Evolutionary conservation across 2,888 invertebrate genomes (phyloP), one percentile per base, ranked within the genome.

Genomic region (Panopea generosa): DNA sequence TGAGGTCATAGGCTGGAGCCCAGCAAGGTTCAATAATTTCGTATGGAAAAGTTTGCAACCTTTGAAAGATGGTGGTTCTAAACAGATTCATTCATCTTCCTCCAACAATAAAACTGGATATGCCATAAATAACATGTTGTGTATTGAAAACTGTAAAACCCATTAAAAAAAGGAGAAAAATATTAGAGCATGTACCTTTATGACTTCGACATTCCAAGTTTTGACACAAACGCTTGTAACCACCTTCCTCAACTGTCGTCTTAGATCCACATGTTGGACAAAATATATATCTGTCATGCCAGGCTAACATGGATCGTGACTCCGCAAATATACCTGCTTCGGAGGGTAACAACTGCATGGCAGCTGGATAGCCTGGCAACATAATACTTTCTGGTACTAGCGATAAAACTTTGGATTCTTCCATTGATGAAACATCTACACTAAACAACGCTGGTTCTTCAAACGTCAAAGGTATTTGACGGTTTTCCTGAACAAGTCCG

Each of bases 231-330:
- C 91, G 79, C 77, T 92, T 92, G 82, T 90, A 90, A 0, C 92
- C 92, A 2, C 87, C 91, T 47, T 92, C 90, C 20, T 86, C 84
- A 27, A 90, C 66, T 14, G 66, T 67, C 29, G 93, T 89, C 11
- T 83, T 72, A 18, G 87, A 83, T 3, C 92, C 93, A 85, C 93
- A 93, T 2, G 92, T 92, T 3, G 93, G 91, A 86, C 93, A 93
- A 74, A 92, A 92, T 50, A 87, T 82, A 79, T 92, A 93, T 0
- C 91, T 88, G 43, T 91, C 89, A 70, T 93, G 90, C 93, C 93
- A 93, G 18, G 91, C 90, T 53, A 93, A 77, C 52, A 93, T 84
- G 0, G 91, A 89, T 40, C 91, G 80, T 2, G 93, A 92, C 73
- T 93, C 92, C 22, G 92, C 92, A 78, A 86, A 89, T 29, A 92